phyloP scores from a whole-genome alignment of 1,140 invertebrate species.

The Drosophila punjabiensis region DNA sequence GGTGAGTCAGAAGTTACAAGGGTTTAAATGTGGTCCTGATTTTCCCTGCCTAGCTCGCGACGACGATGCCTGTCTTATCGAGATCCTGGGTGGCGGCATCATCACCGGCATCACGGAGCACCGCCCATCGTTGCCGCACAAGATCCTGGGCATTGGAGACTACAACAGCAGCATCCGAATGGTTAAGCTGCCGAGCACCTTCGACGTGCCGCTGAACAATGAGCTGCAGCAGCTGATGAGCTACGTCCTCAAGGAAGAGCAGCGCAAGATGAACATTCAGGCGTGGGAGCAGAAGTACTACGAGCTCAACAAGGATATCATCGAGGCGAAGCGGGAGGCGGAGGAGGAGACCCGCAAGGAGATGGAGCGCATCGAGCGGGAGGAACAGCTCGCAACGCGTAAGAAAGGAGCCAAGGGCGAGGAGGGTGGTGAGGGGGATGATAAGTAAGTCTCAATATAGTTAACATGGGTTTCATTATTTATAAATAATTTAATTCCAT shows the following conservation, averaged over 20 bases:
- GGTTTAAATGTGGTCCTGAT: not conserved
- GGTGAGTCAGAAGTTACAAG: constrained; percentile 51
- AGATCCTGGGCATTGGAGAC: constrained; percentile 87
- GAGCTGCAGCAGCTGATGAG: constrained; percentile 63
- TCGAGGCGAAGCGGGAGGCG: constrained; percentile 76
- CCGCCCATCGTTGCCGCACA: constrained; percentile 85
- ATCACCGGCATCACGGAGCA: constrained; percentile 87
- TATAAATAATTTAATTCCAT: not conserved
- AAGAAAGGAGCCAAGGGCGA: constrained; percentile 37
- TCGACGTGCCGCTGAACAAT: constrained; percentile 71
- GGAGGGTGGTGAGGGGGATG: constrained; percentile 10
- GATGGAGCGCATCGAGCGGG: constrained; percentile 71
- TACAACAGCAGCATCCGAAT: constrained; percentile 88
- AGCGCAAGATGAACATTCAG: constrained; percentile 68
- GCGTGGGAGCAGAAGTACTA: constrained; percentile 81
- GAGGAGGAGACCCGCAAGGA: constrained; percentile 72
- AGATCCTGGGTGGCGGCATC: constrained; percentile 82
- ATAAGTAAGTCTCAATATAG: constrained; percentile 18
- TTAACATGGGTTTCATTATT: too few species aligned
- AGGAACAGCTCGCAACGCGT: constrained; percentile 42
- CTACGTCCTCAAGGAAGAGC: constrained; percentile 67
- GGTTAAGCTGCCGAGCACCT: constrained; percentile 86
- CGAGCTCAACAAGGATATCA: constrained; percentile 79
- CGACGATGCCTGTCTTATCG: constrained; percentile 85
- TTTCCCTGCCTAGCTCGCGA: constrained; percentile 80